Percentiles rank a stretch among this genome's conserved stretches.
Conservation (phyloP, 92 coral and sea anemone species). For the Phymanthus crucifer region DNA sequence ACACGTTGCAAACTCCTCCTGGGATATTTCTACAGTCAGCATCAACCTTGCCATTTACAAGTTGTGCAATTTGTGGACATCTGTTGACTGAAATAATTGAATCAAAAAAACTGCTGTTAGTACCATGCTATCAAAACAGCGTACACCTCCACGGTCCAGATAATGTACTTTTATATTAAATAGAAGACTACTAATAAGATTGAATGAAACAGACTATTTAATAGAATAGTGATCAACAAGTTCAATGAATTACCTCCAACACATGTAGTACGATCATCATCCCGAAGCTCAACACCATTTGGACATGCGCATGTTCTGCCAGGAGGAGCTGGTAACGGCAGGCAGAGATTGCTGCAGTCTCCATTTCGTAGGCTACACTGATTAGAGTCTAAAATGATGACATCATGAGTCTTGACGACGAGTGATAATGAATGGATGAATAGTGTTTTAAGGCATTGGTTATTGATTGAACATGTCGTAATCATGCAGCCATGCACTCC, state of each 20-base stretch:
- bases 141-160: neutral
- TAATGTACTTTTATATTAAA: neutral
- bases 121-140: neutral
- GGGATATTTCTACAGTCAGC: conserved; percentile 27
- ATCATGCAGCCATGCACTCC: neutral
- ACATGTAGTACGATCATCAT: conserved; percentile 51
- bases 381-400: conserved; percentile 41
- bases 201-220: no score
- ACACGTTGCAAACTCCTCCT: conserved; percentile 41
- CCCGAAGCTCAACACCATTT: conserved; percentile 53
- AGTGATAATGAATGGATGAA: neutral
- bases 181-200: no score
- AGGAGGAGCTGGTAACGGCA: conserved; percentile 62
- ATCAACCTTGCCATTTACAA: conserved; percentile 24
- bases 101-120: neutral
- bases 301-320: conserved; percentile 83
- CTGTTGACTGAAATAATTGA: conserved; percentile 28
- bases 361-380: conserved; percentile 70
- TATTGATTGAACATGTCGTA: neutral
- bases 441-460: neutral
- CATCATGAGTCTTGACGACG: neutral
- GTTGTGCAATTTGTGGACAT: conserved; percentile 17
- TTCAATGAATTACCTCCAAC: conserved; percentile 59
- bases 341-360: conserved; percentile 84
- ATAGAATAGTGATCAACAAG: no score